These are phyloP conservation scores for Chionis minor DNA, from an alignment of 2,113 vertebrate genomes.

Conservation along the genomic window DNA sequence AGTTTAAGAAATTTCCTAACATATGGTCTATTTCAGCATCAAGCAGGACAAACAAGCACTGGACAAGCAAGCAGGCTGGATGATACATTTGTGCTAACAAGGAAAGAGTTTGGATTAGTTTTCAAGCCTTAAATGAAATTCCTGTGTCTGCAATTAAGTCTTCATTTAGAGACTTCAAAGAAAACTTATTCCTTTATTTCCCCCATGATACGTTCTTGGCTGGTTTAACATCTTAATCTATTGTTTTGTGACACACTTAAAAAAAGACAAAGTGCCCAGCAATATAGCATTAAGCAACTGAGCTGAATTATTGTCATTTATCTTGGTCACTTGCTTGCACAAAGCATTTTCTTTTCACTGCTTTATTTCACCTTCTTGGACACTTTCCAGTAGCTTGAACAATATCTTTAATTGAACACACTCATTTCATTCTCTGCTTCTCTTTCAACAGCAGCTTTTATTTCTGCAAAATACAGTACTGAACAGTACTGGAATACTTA, in stretches of 20 bases:
- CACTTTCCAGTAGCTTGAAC: background rate
- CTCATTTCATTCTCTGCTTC: background rate
- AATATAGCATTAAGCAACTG: background rate
- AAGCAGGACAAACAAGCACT: background rate
- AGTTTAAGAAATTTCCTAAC: background rate
- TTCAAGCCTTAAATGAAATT: background rate
- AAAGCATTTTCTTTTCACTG: background rate
- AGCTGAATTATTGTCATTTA: background rate
- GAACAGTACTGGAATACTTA: background rate
- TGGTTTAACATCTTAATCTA: background rate
- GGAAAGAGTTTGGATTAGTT: background rate
- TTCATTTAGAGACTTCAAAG: background rate
- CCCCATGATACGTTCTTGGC: background rate
- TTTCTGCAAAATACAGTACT: background rate
- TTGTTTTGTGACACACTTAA: background rate
- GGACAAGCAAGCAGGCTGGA: background rate
- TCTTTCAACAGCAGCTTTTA: background rate
- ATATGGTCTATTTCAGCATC: accelerated
- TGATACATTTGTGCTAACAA: background rate
- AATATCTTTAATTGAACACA: background rate
- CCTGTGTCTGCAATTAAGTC: background rate
- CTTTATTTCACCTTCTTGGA: background rate
- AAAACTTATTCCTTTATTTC: background rate
- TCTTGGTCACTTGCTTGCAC: background rate
- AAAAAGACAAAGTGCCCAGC: background rate